These are phyloP conservation scores for Halisarca cf. caerulea DNA, from an alignment of 37 sponge, comb jelly and placozoan genomes.

Conservation along the genomic window DNA sequence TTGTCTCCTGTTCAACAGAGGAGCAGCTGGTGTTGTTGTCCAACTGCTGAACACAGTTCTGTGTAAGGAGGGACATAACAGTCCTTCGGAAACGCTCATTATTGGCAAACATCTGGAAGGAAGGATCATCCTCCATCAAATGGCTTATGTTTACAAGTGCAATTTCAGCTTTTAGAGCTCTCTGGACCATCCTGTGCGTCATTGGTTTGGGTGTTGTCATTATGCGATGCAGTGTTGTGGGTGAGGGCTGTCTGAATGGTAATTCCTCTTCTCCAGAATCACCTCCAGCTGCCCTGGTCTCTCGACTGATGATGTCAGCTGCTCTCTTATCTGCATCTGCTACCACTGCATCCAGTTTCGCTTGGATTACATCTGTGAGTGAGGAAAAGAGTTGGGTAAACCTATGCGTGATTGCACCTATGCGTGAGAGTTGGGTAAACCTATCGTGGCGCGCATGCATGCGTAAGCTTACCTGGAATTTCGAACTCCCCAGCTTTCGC, in stretches of 20 bases:
- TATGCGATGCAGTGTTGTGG: conserved; percentile 2
- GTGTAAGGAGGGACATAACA: background rate
- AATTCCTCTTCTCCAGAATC: too few relatives aligned
- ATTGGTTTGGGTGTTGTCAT: conserved; percentile 3
- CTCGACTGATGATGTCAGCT: background rate
- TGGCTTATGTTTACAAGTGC: background rate
- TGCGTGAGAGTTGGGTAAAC: too few relatives aligned
- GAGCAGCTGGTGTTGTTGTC: background rate
- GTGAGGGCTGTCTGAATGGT: background rate
- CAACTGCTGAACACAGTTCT: background rate
- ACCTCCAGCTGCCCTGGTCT: too few relatives aligned
- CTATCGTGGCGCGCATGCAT: too few relatives aligned
- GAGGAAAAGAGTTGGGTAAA: too few relatives aligned
- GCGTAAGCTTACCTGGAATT: too few relatives aligned
- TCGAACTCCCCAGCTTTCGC: too few relatives aligned
- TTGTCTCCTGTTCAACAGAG: background rate
- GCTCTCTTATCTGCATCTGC: background rate
- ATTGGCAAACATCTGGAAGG: background rate
- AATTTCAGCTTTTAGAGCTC: conserved; percentile 12
- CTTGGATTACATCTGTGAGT: background rate
- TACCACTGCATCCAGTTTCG: background rate
- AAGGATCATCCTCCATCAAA: background rate
- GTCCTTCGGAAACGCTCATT: background rate
- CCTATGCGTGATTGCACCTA: too few relatives aligned
- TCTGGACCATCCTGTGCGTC: background rate